A percentile compares a stretch with the other conserved stretches of the same genome.
phyloP scores from a whole-genome alignment of 2,888 invertebrate genomes.

The Polia nebulosa region DNA sequence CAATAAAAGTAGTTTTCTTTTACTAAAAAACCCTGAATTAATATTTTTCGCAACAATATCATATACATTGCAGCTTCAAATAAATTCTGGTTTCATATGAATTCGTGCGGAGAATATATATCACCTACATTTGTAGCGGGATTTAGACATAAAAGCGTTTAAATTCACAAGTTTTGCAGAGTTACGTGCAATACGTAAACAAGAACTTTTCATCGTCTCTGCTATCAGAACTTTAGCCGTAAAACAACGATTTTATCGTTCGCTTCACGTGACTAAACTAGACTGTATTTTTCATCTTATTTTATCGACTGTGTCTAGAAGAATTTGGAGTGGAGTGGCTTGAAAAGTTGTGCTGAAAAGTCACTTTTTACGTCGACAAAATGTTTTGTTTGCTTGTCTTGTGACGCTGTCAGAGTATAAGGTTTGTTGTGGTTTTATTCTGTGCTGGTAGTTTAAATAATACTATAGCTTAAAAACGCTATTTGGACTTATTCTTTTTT shows the following conservation, averaged over 20 bases:
- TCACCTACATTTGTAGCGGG: conserved; percentile 36
- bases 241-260: conserved; percentile 71
- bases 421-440: too few species aligned
- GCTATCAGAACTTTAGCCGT: conserved; percentile 67
- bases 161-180: conserved; percentile 60
- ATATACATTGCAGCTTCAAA: conserved; percentile 21
- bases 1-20: too few species aligned
- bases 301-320: conserved; percentile 58
- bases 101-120: conserved; percentile 44
- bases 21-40: not conserved
- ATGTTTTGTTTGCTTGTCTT: not conserved
- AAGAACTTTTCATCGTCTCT: conserved; percentile 65
- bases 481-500: too few species aligned
- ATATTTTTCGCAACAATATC: conserved; percentile 1
- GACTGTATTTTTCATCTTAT: conserved; percentile 67
- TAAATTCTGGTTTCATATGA: conserved; percentile 28
- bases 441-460: too few species aligned
- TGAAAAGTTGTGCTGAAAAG: not conserved
- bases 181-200: conserved; percentile 61
- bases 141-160: conserved; percentile 50
- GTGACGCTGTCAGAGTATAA: too few species aligned
- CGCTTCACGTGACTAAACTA: conserved; percentile 64
- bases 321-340: conserved; percentile 8
- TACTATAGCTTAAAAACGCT: too few species aligned
- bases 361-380: not conserved